Evolutionary conservation across 1,140 invertebrate species (phyloP).

Genomic region (Psilanteris sp.): DNA sequence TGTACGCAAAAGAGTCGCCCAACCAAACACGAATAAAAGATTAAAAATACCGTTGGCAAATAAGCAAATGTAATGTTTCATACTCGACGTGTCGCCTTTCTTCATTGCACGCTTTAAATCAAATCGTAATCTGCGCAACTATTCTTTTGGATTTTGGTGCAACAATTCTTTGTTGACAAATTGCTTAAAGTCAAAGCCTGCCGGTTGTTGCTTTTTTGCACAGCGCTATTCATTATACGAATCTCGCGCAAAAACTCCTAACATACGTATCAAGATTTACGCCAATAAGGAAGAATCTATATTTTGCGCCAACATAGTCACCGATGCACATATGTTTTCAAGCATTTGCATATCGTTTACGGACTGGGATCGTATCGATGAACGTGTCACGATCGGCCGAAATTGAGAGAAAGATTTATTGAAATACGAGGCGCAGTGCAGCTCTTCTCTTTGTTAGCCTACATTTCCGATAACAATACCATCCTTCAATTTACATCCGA

Average conservation of each 20-base stretch:
- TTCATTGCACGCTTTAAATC: constrained; percentile 52
- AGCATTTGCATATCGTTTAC: constrained; percentile 63
- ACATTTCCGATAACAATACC: constrained; percentile 62
- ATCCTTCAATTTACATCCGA: constrained; percentile 63
- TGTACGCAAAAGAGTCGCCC: no score
- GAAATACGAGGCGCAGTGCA: constrained; percentile 44
- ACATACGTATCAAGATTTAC: constrained; percentile 59
- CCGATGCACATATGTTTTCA: constrained; percentile 53
- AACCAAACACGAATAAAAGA: neutral
- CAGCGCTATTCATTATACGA: constrained; percentile 44
- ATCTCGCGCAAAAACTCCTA: constrained; percentile 42
- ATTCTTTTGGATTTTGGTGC: constrained; percentile 40
- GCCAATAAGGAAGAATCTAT: constrained; percentile 57
- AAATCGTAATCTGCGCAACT: constrained; percentile 47
- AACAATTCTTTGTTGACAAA: constrained; percentile 56
- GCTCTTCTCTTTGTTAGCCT: constrained; percentile 44
- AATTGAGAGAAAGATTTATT: constrained; percentile 66
- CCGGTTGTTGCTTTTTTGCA: neutral
- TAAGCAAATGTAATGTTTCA: constrained; percentile 33
- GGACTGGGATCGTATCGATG: constrained; percentile 46
- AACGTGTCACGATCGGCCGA: constrained; percentile 53
- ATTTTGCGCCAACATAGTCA: constrained; percentile 29
- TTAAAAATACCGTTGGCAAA: constrained; percentile 23
- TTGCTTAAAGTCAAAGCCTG: constrained; percentile 20
- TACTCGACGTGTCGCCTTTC: constrained; percentile 30